phyloP scores from a whole-genome alignment of 53 echinoderm and acorn worm species.

The Luidia sarsii region DNA sequence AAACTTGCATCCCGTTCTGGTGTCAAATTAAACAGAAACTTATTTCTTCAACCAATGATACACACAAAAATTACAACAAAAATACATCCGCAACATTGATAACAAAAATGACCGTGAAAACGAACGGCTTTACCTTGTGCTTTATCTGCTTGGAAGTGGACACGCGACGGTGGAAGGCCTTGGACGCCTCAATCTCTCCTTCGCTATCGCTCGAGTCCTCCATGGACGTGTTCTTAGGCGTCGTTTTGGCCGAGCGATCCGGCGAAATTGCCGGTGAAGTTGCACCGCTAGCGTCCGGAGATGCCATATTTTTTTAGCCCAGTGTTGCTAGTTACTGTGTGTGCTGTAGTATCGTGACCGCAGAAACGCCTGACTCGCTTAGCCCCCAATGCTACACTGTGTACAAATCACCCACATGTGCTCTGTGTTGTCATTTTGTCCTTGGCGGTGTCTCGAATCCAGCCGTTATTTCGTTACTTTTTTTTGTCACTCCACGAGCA shows the following conservation, averaged over 20 bases:
- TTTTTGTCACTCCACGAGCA: no score
- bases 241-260: slow-evolving; percentile 72
- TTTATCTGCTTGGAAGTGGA: slow-evolving; percentile 99
- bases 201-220: slow-evolving; percentile 98
- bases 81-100: no score
- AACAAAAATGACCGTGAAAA: slow-evolving; percentile 11
- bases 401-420: no score
- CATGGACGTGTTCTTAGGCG: slow-evolving; percentile 70
- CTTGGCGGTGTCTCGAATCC: no score
- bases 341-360: background rate
- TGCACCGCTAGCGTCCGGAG: background rate
- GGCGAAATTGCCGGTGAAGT: slow-evolving; percentile 71
- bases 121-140: slow-evolving; percentile 83
- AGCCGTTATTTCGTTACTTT: no score
- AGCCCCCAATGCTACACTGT: no score
- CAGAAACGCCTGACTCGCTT: no score
- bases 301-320: slow-evolving; percentile 39
- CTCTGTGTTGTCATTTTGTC: no score
- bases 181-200: slow-evolving; percentile 91
- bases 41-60: no score
- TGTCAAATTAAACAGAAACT: no score
- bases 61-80: no score
- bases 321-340: background rate
- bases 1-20: no score
- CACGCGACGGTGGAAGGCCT: slow-evolving; percentile 93